These are phyloP conservation scores for Anguilla obscura DNA, from an alignment of 2,797 vertebrate genomes.

Conservation along the genomic window DNA sequence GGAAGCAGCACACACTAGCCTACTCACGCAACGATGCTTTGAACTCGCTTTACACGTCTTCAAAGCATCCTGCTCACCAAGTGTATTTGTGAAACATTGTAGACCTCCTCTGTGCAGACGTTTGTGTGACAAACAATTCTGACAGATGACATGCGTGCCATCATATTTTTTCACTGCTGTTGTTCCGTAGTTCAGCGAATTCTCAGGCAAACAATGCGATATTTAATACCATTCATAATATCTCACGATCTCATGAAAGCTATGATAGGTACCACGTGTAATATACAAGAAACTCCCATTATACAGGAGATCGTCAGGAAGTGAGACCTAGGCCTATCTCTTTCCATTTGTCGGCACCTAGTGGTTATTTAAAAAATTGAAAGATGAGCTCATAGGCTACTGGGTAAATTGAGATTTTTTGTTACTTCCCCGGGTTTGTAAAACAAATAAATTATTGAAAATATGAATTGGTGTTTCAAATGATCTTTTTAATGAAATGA, in stretches of 20 bases:
- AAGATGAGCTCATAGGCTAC: too few species aligned
- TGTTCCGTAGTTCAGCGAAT: background rate
- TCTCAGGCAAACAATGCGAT: background rate
- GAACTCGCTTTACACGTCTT: background rate
- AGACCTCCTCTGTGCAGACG: background rate
- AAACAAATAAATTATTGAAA: too few species aligned
- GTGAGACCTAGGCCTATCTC: background rate
- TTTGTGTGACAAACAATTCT: slow-evolving; percentile 22
- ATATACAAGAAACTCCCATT: too few species aligned
- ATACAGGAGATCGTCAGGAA: too few species aligned
- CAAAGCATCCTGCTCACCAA: background rate
- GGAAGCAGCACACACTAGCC: slow-evolving; percentile 1
- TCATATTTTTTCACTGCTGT: slow-evolving; percentile 20
- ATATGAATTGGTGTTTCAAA: too few species aligned
- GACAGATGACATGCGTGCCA: slow-evolving; percentile 27
- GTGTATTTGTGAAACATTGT: background rate
- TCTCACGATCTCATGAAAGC: too few species aligned
- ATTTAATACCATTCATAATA: too few species aligned
- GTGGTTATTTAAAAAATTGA: background rate
- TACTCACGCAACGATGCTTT: background rate
- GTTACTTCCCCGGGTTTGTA: too few species aligned
- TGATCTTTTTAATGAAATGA: too few species aligned
- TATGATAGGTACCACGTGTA: too few species aligned
- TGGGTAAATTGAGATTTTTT: too few species aligned
- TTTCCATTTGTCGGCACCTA: background rate